phyloP scores from a whole-genome alignment of 2,888 invertebrate species.

The Bellardia bayeri region DNA sequence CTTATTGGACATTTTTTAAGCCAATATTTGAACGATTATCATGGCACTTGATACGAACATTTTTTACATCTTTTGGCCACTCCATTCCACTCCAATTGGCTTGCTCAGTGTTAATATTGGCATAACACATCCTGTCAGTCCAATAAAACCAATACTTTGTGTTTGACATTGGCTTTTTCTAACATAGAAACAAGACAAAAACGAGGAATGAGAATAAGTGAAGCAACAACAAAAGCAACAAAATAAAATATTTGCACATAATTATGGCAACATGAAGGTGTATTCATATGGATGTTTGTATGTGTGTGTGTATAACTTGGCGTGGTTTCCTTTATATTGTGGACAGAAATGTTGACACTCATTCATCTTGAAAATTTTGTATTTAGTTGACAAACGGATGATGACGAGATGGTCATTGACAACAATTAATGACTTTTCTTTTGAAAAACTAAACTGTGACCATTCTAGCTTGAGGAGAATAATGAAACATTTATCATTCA shows the following conservation, averaged over 20 bases:
- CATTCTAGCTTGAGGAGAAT: background rate
- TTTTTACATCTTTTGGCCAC: background rate
- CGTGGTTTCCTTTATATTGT: conserved; percentile 40
- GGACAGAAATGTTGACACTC: conserved; percentile 24
- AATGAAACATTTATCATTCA: conserved; percentile 5
- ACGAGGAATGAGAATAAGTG: background rate
- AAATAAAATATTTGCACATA: conserved; percentile 39
- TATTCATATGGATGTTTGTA: background rate
- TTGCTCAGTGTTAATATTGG: background rate
- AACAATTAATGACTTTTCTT: conserved; percentile 48
- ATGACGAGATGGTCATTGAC: conserved; percentile 32
- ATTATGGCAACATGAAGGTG: conserved; percentile 3
- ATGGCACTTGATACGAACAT: background rate
- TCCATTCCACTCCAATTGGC: conserved; percentile 23
- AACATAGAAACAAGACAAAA: background rate
- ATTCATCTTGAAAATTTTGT: conserved; percentile 26
- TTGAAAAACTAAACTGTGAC: background rate
- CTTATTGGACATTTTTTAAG: conserved; percentile 29
- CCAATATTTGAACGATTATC: conserved; percentile 41
- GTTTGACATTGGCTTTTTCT: background rate
- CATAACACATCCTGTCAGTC: conserved; percentile 35
- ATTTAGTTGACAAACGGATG: background rate
- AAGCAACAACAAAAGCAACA: background rate
- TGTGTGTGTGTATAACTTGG: background rate
- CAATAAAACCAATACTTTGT: conserved; percentile 45